Conservation (phyloP, 2,888 invertebrate genomes). For the Helicoverpa assulta region DNA sequence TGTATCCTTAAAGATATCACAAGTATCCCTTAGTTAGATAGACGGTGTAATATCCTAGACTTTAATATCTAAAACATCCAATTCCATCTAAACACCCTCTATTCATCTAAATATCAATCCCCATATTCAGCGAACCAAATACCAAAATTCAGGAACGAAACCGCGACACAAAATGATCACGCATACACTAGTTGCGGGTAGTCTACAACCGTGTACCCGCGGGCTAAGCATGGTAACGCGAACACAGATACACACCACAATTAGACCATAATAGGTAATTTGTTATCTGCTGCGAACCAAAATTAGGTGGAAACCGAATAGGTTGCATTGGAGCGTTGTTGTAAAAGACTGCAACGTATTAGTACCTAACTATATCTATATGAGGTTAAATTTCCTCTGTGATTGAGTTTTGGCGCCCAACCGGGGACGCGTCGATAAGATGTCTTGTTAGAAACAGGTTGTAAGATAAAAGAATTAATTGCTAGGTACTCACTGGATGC, state of each 20-base stretch:
- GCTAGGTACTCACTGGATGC: too few species aligned
- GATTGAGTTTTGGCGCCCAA: too few species aligned
- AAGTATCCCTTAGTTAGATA: too few species aligned
- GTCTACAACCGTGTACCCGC: slow-evolving; percentile 12
- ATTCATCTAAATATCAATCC: not conserved
- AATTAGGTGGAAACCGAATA: slow-evolving; percentile 13
- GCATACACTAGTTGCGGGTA: slow-evolving; percentile 2
- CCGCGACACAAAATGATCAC: not conserved
- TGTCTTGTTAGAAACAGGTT: too few species aligned
- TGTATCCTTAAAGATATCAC: too few species aligned
- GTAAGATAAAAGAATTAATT: too few species aligned
- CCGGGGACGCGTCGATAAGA: too few species aligned
- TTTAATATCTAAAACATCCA: not conserved
- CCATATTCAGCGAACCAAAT: not conserved
- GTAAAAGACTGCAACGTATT: slow-evolving; percentile 1
- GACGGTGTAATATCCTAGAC: too few species aligned
- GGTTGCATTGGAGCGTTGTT: not conserved
- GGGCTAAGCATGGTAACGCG: slow-evolving; percentile 14
- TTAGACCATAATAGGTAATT: slow-evolving; percentile 23
- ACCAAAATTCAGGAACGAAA: not conserved
- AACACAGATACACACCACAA: slow-evolving; percentile 12
- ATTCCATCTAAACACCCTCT: not conserved
- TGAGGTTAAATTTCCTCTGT: too few species aligned
- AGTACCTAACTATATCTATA: too few species aligned
- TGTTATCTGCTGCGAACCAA: not conserved